Evolutionary conservation across 2,113 vertebrate genomes (phyloP), one percentile per base, ranked within the genome.

Genomic region (Labeo catla): DNA sequence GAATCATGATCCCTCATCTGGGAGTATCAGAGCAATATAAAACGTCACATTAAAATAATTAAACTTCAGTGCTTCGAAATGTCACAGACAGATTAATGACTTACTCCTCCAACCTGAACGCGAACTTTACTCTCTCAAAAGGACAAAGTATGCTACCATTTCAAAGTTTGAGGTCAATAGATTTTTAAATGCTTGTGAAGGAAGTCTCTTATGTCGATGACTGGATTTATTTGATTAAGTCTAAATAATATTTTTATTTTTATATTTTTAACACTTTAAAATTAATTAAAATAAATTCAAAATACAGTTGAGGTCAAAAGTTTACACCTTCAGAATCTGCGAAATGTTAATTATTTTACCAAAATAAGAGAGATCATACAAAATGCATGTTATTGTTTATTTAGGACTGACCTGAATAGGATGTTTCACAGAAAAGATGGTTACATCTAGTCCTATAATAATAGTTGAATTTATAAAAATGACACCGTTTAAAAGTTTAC

Each of bases 11-110:
- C 16, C 10, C 12, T 59, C 54, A 80, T 11, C 11, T 80, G 36
- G 19, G 54, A 80, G 54, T 80, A 45, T 61, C 36, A 54, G n/a
- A 76, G 28, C n/a, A 77, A 77, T 54, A 52, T 15, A 70, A 76
- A 52, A 52, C 6, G 0, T 76, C 47, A 52, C 49, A 54, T 34
- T 52, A 52, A 76, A 70, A 36, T 23, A 68, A 76, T 76, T 21
- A 45, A 13, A 45, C 23, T 76, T 8, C n/a, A 52, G 49, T 77
- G 74, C 23, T 77, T 77, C 52, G 74, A 77, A 34, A 77, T 54
- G 49, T 54, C 49, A 43, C 36, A 50, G 49, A 74, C 70, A 34
- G 49, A 28, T 76, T 76, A 52, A 76, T 34, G n/a, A 8, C 49
- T 19, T 54, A n/a, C 47, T 12, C 10, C 11, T 76, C 5, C 23